Evolutionary conservation across 1,140 invertebrate species (phyloP), one percentile per base, ranked within the genome.

Genomic region (Laodelphax striatellus): DNA sequence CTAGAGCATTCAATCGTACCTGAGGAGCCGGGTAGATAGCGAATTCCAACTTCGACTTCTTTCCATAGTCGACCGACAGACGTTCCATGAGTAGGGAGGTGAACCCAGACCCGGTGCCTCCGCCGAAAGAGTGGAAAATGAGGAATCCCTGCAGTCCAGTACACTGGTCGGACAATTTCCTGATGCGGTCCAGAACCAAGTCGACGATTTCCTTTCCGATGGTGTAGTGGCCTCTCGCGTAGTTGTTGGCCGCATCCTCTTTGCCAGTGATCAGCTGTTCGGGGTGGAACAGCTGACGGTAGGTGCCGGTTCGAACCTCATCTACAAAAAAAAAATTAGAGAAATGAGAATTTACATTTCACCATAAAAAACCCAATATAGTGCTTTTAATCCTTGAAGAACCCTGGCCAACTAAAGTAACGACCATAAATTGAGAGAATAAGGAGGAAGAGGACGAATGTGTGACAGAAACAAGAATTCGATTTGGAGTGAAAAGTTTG

Each of bases 81-180:
- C 81, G 69, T 72, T 85, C 82, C 82, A 86, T 85, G 6, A 85
- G 72, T 10, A 86, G 73, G 9, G 83, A 82, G 9, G 80, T 80
- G 67, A 85, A 86, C 1, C 84, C 83, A 52, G 81, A 83, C 10
- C 92, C 92, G 31, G 92, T 94, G 8, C 92, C 92, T 46, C 92
- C 93, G 43, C 93, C 92, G 70, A 95, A 94, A 0, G 88, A 85
- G 63, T 92, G 88, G 73, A 94, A 92, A 58, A 92, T 82, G 1
- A 93, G 74, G 67, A 92, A 90, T 5, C 87, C 89, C 72, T 92
- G 89, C 28, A 85, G 69, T 21, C 88, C 85, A 24, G 85, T 83
- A 70, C 89, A 92, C 68, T 89, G 85, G 66, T 92, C 90, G 31
- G 87, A 81, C 50, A 88, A 71, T 69, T 88, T 87, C 42, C 85